Base-by-base conservation (phyloP, 64 coral and sea anemone species). In the Montipora foliosa region DNA sequence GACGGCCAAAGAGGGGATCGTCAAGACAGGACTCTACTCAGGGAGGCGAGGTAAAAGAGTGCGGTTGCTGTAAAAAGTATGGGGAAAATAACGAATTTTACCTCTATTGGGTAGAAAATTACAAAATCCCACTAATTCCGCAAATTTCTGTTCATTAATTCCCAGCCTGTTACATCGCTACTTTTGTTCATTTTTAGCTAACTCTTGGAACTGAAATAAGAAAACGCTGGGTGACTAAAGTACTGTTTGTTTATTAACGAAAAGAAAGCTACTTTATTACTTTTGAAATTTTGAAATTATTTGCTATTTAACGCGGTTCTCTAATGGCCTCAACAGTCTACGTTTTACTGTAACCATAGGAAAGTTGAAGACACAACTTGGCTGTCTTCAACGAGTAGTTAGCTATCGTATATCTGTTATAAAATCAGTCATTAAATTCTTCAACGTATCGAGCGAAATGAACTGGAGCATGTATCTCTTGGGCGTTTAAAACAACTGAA, bases 201-300 rank as follows among this genome's bases (percentile, higher is more conserved):
- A 49, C 76, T 49, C 76, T 78, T 78, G 76, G 45, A 7, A 48
- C 14, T 14, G 14, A 64, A 49, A 78, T 1, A 50, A 44, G 12
- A 78, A 50, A 78, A 48, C 44, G 19, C 47, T 69, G 19, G 60
- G 45, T 14, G 60, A 44, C 14, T 49, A 22, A 50, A 72, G 10
- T 1, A 47, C 67, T 20, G 45, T 51, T 71, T 86, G 66, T 70
- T 86, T 86, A 48, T 84, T 12, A 86, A 84, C 45, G 44, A 67
- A 49, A 70, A 21, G 29, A 81, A 81, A 60, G 66, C 70, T 86
- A 70, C 82, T 86, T 86, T 8, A 17, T 83, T 66, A 67, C 6
- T 67, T 20, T 78, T 19, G 45, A 14, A 78, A 12, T 71, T 86
- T 86, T 50, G 14, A 19, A 5, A 21, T 45, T 44, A 11, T 22